Base-by-base conservation (phyloP, 64 coral and sea anemone species). In the Montipora efflorescens region DNA sequence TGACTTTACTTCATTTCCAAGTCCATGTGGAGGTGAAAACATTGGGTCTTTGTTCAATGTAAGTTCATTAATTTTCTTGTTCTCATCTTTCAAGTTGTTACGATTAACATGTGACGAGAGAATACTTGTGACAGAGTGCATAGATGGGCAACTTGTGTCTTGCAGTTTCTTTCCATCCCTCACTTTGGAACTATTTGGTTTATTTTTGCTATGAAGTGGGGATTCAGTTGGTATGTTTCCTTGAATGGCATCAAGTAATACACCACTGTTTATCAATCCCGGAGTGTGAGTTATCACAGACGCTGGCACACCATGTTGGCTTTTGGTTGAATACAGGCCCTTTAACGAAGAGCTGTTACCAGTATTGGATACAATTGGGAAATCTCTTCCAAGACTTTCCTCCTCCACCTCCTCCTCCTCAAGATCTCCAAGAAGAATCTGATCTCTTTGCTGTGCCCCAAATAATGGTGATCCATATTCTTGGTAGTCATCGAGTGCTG, bases 31-130 rank as follows among this genome's bases (percentile, higher is more conserved):
- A 3, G 93, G 88, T n/a, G 96, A 98, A 84, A 98, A 95, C 96
- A 98, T 98, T 20, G 96, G 96, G 84, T 98, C 96, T 83, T 98
- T 85, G 76, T 84, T 98, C 77, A 98, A 76, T 2, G 95, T 88
- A 15, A 94, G 93, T 89, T 79, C 72, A 58, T 55, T 86, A 1
- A 86, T 86, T 36, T 86, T 86, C 15, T 86, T 86, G 19, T 70
- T 72, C 45, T 86, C 82, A 23, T 71, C 44, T 50, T 86, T 86
- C 7, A 86, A 48, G 47, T 49, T 51, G 43, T 84, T 84, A 7
- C 36, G 81, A 52, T 86, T 62, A 48, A 72, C 71, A 12, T 49
- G 46, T 49, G 82, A 64, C 23, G 82, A 86, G 9, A 86, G 43
- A 71, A 86, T 51, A 43, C 45, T 50, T 86, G 64, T 13, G 0